Conservation (phyloP, 2,113 vertebrate genomes). For the Beaufortia kweichowensis region DNA sequence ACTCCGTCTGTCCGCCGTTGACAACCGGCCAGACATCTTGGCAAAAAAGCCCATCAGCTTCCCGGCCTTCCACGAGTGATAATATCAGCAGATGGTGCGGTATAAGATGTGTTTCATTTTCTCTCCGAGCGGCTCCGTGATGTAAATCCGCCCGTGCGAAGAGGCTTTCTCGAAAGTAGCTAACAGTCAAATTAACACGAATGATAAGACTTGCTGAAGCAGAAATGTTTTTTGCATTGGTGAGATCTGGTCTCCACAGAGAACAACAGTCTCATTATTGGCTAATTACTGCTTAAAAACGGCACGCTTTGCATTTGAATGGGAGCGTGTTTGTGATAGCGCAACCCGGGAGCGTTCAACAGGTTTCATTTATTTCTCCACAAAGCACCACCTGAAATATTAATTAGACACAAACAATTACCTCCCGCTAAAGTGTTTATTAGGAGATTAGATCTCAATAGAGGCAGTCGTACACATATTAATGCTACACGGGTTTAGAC, state of each 20-base stretch:
- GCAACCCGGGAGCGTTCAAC: conserved; percentile 21
- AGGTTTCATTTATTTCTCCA: conserved; percentile 12
- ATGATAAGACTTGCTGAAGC: conserved; percentile 7
- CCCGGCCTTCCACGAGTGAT: conserved; percentile 55
- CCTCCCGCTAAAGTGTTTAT: conserved; percentile 2
- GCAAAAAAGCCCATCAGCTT: conserved; percentile 45
- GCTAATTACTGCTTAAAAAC: conserved; percentile 39
- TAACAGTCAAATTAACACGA: background rate
- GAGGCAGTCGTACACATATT: background rate
- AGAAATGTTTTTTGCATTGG: background rate
- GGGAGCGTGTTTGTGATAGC: background rate
- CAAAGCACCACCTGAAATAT: conserved; percentile 40
- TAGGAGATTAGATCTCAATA: conserved; percentile 30
- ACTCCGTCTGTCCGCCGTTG: conserved; percentile 32
- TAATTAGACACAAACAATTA: conserved; percentile 34
- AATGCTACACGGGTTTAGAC: conserved; percentile 17
- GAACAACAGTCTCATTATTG: conserved; percentile 27
- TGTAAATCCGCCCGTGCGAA: conserved; percentile 14
- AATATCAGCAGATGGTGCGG: conserved; percentile 68
- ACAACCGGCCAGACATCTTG: conserved; percentile 54
- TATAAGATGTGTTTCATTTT: conserved; percentile 61
- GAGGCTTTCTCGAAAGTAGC: background rate
- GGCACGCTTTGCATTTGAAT: conserved; percentile 16
- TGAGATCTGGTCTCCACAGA: conserved; percentile 54
- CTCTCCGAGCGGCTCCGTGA: conserved; percentile 45